These are phyloP conservation scores for Torymus aiolomorphi DNA, from an alignment of 2,888 invertebrate genomes.

Conservation along the genomic window DNA sequence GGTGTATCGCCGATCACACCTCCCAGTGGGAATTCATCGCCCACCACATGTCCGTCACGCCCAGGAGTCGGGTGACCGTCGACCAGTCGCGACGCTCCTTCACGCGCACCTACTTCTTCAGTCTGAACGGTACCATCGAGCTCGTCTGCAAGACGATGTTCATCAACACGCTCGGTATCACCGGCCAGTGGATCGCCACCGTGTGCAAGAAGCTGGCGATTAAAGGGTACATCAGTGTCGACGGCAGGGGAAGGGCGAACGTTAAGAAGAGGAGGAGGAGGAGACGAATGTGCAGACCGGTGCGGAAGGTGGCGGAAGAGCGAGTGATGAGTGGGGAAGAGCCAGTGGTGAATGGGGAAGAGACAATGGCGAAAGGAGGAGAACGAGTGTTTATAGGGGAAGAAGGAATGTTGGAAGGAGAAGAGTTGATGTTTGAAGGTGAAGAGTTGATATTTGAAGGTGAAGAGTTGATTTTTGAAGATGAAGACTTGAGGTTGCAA, in stretches of 20 bases:
- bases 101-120: conserved; percentile 10
- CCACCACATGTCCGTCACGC: conserved; percentile 3
- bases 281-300: no score
- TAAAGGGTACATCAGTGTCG: conserved; percentile 16
- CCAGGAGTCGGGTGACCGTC: conserved; percentile 9
- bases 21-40: conserved; percentile 43
- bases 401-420: no score
- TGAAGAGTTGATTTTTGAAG: no score
- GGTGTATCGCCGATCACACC: conserved; percentile 24
- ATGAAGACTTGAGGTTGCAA: no score
- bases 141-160: conserved; percentile 39
- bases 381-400: no score
- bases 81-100: background rate
- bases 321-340: no score
- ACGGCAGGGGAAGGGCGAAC: conserved; percentile 24
- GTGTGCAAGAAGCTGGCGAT: conserved; percentile 31
- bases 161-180: conserved; percentile 29
- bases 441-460: no score
- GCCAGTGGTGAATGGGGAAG: no score
- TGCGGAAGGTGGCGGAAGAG: no score
- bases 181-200: conserved; percentile 14
- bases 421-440: no score
- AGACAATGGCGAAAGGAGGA: no score
- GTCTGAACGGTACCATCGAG: no score
- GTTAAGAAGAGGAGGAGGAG: background rate